phyloP scores from a whole-genome alignment of 2,113 vertebrate genomes.

The Eonycteris spelaea region DNA sequence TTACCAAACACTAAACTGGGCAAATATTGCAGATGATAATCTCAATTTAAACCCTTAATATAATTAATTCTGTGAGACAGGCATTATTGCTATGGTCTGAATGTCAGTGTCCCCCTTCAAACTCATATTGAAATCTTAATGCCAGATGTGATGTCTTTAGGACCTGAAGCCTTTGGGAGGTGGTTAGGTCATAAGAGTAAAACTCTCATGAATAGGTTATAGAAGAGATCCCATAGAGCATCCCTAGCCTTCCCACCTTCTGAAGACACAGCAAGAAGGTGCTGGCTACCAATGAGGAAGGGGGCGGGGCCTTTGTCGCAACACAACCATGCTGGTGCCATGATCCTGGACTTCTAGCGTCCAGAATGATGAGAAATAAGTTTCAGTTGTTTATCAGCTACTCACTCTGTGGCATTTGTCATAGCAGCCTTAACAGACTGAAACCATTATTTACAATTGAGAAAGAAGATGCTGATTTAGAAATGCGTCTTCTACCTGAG shows the following conservation, averaged over 20 bases:
- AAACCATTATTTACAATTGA: background rate
- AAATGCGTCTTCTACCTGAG: background rate
- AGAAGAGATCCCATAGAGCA: background rate
- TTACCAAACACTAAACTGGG: background rate
- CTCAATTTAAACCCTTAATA: background rate
- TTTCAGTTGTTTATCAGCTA: background rate
- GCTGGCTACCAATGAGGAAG: background rate
- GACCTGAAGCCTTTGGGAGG: background rate
- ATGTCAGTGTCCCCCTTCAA: background rate
- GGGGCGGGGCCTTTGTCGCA: background rate
- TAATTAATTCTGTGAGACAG: background rate
- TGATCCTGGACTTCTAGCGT: background rate
- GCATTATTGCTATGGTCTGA: background rate
- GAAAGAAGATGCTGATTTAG: background rate
- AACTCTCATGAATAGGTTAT: background rate
- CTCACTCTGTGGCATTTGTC: background rate
- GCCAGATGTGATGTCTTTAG: background rate
- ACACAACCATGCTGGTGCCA: rapidly evolving
- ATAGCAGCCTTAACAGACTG: background rate
- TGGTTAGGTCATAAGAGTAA: background rate
- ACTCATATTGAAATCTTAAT: background rate
- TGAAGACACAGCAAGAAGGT: background rate
- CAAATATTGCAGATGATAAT: background rate
- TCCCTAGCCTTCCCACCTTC: background rate
- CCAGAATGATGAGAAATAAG: background rate